Percentiles rank a stretch among this genome's conserved stretches.
Conservation (phyloP, 2,113 vertebrate species). For the Sapajus apella region DNA sequence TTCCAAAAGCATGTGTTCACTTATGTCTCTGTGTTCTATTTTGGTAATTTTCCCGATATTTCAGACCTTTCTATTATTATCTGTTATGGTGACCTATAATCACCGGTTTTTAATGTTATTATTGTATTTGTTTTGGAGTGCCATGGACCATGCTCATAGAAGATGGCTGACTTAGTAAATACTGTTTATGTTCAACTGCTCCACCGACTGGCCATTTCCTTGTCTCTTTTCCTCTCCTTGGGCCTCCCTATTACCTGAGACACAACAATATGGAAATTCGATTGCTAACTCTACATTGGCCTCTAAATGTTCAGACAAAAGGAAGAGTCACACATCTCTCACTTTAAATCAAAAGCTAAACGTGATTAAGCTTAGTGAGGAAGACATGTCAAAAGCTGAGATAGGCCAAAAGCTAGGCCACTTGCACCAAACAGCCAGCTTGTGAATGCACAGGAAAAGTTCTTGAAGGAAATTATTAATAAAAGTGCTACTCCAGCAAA, state of each 20-base stretch:
- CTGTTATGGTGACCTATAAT: background rate
- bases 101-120: background rate
- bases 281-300: background rate
- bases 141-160: background rate
- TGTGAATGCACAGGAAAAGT: background rate
- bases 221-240: background rate
- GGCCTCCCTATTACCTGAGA: background rate
- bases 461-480: background rate
- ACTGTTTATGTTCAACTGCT: background rate
- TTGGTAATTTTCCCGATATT: background rate
- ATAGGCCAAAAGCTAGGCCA: background rate
- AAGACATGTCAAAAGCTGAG: background rate
- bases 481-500: background rate
- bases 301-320: background rate
- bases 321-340: background rate
- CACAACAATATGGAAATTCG: background rate
- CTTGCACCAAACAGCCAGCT: background rate
- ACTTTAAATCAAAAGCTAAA: background rate
- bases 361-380: background rate
- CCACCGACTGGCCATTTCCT: background rate
- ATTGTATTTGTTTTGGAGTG: background rate
- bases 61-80: background rate
- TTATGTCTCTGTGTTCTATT: background rate
- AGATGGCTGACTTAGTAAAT: background rate
- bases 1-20: background rate